Evolutionary conservation across 2,113 vertebrate genomes (phyloP), one percentile per base, ranked within the genome.

Genomic region (Ancistrus triradiatus): DNA sequence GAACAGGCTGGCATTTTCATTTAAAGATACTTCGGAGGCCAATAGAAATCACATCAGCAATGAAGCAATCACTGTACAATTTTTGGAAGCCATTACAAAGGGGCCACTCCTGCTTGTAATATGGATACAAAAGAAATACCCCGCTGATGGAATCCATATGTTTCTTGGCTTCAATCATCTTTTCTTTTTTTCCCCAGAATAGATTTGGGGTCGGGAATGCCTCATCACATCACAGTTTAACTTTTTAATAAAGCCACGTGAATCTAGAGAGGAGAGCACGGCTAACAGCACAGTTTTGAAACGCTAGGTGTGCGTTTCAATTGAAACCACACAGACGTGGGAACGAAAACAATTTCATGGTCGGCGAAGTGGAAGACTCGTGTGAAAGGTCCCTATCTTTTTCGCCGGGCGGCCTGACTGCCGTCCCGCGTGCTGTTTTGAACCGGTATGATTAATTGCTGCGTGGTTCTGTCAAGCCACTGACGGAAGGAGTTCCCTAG

Each of bases 41-140:
- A 71, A 70, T 76, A 78, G 70, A 76, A 74, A 70, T 69, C 61
- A 62, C 69, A 77, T 75, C 70, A 66, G 68, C 66, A 74, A 74
- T 75, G 67, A 78, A 76, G 69, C 72, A 76, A 78, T 74, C 70
- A 63, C 60, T 67, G 62, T 66, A 77, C 55, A 63, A 66, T 77
- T 77, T 72, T 68, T 77, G 72, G 66, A 76, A 59, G 57, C 38
- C 51, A 31, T 69, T 75, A 75, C 72, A 75, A 76, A 76, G 72
- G 35, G 70, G 70, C 52, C 60, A 73, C 60, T 72, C 68, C 67
- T 42, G 47, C 44, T 73, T 71, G 72, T 70, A 68, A 61, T 73
- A 70, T 58, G 61, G 59, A 46, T 69, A 71, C 71, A 58, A 69
- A 77, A 75, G 71, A 77, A 76, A 68, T 64, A 80, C 68, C 66